Evolutionary conservation across 2,888 invertebrate species (phyloP).

Genomic region (Lordiphosa andalusiaca): DNA sequence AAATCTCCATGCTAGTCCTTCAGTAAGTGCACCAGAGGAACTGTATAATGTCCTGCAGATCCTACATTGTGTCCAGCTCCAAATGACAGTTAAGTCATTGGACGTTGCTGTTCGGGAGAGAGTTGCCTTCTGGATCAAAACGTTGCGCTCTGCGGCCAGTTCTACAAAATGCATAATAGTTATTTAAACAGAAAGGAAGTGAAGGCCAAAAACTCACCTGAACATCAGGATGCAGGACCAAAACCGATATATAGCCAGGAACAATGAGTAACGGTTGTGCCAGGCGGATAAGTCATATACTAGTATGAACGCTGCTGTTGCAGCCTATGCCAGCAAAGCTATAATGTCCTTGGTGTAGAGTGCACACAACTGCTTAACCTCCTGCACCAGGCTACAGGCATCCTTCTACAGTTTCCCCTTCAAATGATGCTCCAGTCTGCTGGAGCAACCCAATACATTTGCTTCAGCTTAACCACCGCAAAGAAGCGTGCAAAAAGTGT

Average conservation of each 20-base stretch:
- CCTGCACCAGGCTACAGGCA: slow-evolving; percentile 7
- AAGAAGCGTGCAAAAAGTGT: no score
- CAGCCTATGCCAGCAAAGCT: slow-evolving; percentile 80
- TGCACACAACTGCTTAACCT: no score
- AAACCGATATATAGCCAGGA: slow-evolving; percentile 76
- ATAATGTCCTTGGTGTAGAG: no score
- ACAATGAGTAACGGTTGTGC: slow-evolving; percentile 36
- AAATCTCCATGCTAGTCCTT: slow-evolving; percentile 67
- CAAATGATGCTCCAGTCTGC: slow-evolving; percentile 66
- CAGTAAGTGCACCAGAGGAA: slow-evolving; percentile 72
- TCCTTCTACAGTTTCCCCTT: slow-evolving; percentile 23
- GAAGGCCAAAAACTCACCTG: slow-evolving; percentile 52
- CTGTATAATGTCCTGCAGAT: slow-evolving; percentile 73
- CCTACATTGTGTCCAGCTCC: slow-evolving; percentile 75
- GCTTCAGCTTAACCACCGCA: no score
- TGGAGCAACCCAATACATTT: no score
- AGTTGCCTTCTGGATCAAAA: slow-evolving; percentile 76
- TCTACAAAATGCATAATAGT: slow-evolving; percentile 34
- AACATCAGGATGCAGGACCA: slow-evolving; percentile 74
- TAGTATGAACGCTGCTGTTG: slow-evolving; percentile 76
- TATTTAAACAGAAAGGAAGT: background rate
- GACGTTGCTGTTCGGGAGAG: slow-evolving; percentile 59
- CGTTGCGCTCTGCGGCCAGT: slow-evolving; percentile 69
- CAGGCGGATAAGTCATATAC: slow-evolving; percentile 67
- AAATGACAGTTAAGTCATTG: slow-evolving; percentile 74